phyloP scores from a whole-genome alignment of 2,888 invertebrate species.

The Mesorhabditis spiculigera region DNA sequence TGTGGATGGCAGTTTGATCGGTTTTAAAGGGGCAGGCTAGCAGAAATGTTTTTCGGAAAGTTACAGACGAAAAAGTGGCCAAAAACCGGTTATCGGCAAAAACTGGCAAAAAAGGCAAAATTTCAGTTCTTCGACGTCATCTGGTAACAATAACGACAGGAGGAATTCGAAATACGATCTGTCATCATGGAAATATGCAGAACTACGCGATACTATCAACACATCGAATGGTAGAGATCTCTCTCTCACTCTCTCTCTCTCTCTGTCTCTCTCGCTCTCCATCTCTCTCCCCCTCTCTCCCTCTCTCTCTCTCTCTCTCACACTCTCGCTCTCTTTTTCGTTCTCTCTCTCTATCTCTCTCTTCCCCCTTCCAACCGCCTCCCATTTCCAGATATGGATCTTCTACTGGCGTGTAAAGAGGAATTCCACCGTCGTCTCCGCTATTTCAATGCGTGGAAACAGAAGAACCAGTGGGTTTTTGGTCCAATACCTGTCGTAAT shows the following conservation, averaged over 20 bases:
- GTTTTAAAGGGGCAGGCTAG: neutral
- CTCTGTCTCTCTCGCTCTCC: no score
- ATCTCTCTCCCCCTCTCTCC: no score
- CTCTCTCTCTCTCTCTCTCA: no score
- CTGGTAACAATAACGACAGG: neutral
- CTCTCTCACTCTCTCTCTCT: no score
- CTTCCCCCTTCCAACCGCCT: constrained; percentile 64
- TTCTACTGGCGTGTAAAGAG: constrained; percentile 90
- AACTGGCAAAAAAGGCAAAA: neutral
- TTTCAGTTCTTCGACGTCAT: constrained; percentile 2
- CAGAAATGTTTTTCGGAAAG: neutral
- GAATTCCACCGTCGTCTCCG: constrained; percentile 96
- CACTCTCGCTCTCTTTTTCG: no score
- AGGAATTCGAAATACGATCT: constrained; percentile 75
- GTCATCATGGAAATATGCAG: constrained; percentile 96
- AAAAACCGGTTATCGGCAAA: neutral
- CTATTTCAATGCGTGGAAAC: constrained; percentile 97
- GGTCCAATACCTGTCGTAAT: no score
- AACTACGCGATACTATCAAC: constrained; percentile 92
- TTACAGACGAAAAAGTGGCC: constrained; percentile 2
- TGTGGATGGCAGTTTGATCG: constrained; percentile 1
- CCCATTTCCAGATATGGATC: constrained; percentile 69
- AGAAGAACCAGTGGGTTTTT: constrained; percentile 16
- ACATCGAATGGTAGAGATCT: constrained; percentile 74
- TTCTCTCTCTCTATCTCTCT: no score